These are phyloP conservation scores for Drosophila azteca DNA, from an alignment of 1,140 invertebrate species.

Conservation along the genomic window DNA sequence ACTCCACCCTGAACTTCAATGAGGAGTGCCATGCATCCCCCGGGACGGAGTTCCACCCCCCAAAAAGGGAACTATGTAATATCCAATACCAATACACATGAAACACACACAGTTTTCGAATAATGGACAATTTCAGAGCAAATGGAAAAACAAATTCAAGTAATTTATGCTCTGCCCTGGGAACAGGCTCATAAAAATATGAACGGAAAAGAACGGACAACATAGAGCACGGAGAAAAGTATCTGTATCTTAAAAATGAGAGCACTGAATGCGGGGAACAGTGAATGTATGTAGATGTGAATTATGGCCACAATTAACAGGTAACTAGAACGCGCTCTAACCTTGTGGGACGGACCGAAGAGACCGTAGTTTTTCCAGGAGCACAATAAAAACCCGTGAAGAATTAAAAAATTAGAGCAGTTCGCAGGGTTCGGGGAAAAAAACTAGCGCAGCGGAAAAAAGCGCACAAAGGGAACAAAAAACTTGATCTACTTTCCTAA, in stretches of 20 bases:
- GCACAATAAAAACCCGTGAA: conserved; percentile 66
- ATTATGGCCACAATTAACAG: conserved; percentile 72
- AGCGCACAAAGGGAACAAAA: conserved; percentile 74
- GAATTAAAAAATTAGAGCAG: conserved; percentile 82
- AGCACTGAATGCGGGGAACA: not conserved
- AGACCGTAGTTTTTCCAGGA: conserved; percentile 47
- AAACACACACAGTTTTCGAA: conserved; percentile 11
- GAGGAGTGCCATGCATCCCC: too few relatives aligned
- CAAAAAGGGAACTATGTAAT: too few relatives aligned
- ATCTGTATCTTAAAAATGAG: conserved; percentile 32
- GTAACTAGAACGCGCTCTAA: conserved; percentile 59
- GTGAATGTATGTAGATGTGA: not conserved
- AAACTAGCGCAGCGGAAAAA: conserved; percentile 78
- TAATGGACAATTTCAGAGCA: conserved; percentile 16
- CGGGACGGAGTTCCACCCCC: too few relatives aligned
- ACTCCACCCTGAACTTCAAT: too few relatives aligned
- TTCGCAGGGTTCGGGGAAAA: conserved; percentile 69
- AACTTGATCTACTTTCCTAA: conserved; percentile 79
- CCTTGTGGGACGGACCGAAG: conserved; percentile 70
- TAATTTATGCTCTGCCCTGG: conserved; percentile 13
- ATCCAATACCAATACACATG: too few relatives aligned
- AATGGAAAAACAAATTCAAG: conserved; percentile 22
- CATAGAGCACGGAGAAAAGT: not conserved
- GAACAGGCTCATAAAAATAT: conserved; percentile 36
- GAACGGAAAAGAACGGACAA: conserved; percentile 5